Evolutionary conservation across 2,113 vertebrate species (phyloP).

Genomic region (Toxotes jaculatrix): DNA sequence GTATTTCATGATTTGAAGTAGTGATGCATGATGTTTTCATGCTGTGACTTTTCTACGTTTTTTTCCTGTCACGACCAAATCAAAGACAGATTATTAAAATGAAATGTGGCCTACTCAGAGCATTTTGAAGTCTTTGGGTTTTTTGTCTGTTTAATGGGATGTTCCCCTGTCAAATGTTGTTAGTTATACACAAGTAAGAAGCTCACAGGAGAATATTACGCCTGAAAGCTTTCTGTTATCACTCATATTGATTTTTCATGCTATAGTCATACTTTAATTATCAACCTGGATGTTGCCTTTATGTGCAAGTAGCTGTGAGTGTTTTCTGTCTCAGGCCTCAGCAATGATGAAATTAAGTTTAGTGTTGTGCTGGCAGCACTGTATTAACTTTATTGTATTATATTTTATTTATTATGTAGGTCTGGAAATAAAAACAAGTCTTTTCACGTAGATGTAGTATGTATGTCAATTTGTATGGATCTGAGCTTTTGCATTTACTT

Average conservation of each 20-base stretch:
- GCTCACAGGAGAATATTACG: neutral
- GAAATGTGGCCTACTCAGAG: neutral
- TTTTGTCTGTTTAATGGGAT: neutral
- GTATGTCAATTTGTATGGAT: neutral
- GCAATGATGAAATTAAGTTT: slow-evolving; percentile 22
- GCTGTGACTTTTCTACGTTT: neutral
- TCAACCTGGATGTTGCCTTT: neutral
- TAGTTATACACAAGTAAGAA: neutral
- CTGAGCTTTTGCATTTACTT: neutral
- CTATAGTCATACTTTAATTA: slow-evolving; percentile 9
- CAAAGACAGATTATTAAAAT: slow-evolving; percentile 21
- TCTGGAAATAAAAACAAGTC: neutral
- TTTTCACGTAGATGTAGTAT: neutral
- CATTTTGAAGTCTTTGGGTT: neutral
- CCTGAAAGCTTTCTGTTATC: neutral
- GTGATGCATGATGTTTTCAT: slow-evolving; percentile 40
- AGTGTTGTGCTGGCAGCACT: neutral
- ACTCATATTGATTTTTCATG: slow-evolving; percentile 15
- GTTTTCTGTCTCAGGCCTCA: neutral
- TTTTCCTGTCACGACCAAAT: slow-evolving; percentile 1
- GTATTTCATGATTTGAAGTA: slow-evolving; percentile 29
- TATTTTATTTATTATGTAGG: no score
- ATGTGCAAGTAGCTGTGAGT: neutral
- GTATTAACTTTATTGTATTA: neutral
- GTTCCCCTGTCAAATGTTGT: neutral